Evolutionary conservation across 2,797 vertebrate genomes (phyloP).

Genomic region (Megaceryle alcyon): DNA sequence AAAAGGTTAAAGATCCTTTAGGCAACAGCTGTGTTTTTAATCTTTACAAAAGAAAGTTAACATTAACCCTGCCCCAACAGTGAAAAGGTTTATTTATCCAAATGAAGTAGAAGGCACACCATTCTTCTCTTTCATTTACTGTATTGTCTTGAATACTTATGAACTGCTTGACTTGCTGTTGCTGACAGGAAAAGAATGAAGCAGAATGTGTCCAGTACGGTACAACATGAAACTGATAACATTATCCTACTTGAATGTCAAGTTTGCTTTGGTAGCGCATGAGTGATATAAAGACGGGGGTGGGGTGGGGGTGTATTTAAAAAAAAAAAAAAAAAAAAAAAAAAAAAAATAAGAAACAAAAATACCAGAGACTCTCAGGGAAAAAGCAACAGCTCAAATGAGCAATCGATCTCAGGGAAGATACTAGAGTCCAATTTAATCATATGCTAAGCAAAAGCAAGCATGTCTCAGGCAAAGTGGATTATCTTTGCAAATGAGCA

Average conservation of each 20-base stretch:
- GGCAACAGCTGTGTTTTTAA: neutral
- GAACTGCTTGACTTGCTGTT: neutral
- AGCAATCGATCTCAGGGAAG: constrained; percentile 1
- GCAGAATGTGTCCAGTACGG: neutral
- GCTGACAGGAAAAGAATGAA: constrained; percentile 37
- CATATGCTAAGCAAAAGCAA: constrained; percentile 29
- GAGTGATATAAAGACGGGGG: too few species aligned
- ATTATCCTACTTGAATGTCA: constrained; percentile 41
- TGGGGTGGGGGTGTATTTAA: accelerated
- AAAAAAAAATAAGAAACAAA: neutral
- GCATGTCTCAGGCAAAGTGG: constrained; percentile 2
- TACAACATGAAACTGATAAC: constrained; percentile 52
- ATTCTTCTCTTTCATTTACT: neutral
- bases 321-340: neutral
- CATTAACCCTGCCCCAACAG: neutral
- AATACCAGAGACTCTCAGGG: neutral
- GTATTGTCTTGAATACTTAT: neutral
- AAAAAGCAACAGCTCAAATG: neutral
- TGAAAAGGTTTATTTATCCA: neutral
- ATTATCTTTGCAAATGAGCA: constrained; percentile 41
- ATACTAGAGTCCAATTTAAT: constrained; percentile 10
- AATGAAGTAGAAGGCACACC: neutral
- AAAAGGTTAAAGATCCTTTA: neutral
- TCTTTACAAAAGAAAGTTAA: neutral
- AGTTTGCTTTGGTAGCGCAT: constrained; percentile 13